A percentile compares a stretch with the other conserved stretches of the same genome.
phyloP scores from a whole-genome alignment of 2,113 vertebrate genomes.

The Alces alces region DNA sequence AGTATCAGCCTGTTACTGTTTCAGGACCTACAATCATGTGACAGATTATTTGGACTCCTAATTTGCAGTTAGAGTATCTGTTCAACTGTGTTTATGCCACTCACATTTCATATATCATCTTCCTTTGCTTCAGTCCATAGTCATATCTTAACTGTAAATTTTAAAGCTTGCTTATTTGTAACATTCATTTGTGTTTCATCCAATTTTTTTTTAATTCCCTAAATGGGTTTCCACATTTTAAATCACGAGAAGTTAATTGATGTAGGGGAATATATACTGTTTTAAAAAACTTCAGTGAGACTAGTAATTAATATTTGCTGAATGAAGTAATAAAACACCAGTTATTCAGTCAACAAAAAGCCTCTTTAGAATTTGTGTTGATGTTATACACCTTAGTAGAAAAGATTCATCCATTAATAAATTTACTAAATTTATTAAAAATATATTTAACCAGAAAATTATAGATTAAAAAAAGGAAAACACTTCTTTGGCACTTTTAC shows the following conservation, averaged over 20 bases:
- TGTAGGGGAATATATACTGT: neutral
- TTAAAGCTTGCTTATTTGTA: neutral
- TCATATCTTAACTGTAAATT: neutral
- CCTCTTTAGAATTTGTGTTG: neutral
- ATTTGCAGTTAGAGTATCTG: neutral
- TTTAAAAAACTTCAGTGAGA: neutral
- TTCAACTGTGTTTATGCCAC: neutral
- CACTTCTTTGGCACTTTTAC: neutral
- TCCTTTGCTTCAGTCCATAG: neutral
- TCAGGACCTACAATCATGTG: neutral
- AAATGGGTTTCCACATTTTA: neutral
- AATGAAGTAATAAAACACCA: neutral
- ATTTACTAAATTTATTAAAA: neutral
- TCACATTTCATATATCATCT: neutral
- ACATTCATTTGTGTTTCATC: neutral
- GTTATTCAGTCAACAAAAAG: neutral
- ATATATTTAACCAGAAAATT: slow-evolving; percentile 6
- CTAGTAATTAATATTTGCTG: neutral
- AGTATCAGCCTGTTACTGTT: neutral
- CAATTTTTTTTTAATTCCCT: neutral
- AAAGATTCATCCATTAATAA: neutral
- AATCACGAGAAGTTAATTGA: neutral
- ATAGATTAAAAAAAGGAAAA: neutral
- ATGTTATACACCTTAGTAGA: neutral
- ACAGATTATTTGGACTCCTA: neutral